A percentile compares a stretch with the other conserved stretches of the same genome.
Evolutionary conservation across 2,888 invertebrate species (phyloP).

Genomic region (Drosophila atripex): DNA sequence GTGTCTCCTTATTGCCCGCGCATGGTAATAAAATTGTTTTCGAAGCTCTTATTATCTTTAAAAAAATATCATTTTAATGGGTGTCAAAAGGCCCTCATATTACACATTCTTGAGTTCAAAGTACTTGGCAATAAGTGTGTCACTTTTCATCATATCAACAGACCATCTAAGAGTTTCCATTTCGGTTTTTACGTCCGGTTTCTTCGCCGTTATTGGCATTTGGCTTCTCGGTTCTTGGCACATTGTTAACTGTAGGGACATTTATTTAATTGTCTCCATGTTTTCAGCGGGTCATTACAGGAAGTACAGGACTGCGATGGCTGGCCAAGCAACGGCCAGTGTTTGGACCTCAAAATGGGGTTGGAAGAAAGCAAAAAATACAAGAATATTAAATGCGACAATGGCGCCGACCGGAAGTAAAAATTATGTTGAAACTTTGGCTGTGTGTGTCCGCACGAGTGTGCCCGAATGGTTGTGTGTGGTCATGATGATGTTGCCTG

Average conservation of each 20-base stretch:
- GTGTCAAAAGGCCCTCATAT: not conserved
- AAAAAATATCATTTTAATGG: too few species aligned
- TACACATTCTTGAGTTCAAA: constrained; percentile 11
- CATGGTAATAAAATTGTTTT: too few species aligned
- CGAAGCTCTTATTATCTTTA: too few species aligned
- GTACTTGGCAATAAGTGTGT: constrained; percentile 8
- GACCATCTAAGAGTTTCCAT: constrained; percentile 16
- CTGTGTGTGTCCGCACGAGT: constrained; percentile 20
- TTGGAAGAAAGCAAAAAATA: constrained; percentile 14
- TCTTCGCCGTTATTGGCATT: constrained; percentile 20
- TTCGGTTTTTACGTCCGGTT: constrained; percentile 15
- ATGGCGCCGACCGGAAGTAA: constrained; percentile 70
- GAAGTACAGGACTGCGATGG: constrained; percentile 36
- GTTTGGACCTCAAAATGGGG: constrained; percentile 21
- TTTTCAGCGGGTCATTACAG: constrained; percentile 49
- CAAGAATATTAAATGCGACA: constrained; percentile 61
- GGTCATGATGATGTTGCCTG: constrained; percentile 39
- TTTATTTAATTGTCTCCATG: constrained; percentile 58
- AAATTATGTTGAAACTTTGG: constrained; percentile 69
- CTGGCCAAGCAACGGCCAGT: constrained; percentile 25
- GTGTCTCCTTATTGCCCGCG: too few species aligned
- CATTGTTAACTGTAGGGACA: constrained; percentile 48
- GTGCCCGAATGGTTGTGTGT: constrained; percentile 27
- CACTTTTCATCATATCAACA: constrained; percentile 29
- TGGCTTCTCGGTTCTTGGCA: constrained; percentile 39